These are phyloP conservation scores for Pocota personata DNA, from an alignment of 2,888 invertebrate genomes.

Conservation along the genomic window DNA sequence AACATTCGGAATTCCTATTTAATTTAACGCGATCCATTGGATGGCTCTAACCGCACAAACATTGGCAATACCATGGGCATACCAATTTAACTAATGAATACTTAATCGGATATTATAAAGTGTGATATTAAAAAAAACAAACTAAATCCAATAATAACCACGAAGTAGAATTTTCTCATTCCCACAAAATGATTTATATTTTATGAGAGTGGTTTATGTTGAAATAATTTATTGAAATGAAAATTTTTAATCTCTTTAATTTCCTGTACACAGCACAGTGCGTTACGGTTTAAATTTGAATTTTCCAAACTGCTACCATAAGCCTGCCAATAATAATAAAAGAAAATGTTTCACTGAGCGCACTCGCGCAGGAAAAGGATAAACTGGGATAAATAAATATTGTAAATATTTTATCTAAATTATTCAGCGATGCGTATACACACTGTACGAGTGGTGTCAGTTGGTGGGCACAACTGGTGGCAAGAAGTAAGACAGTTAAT, in stretches of 20 bases:
- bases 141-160: neutral
- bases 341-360: neutral
- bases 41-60: too few species aligned
- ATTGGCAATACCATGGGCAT: too few species aligned
- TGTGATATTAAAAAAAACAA: neutral
- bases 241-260: constrained; percentile 32
- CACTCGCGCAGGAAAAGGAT: neutral
- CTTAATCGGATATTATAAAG: too few species aligned
- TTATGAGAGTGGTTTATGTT: neutral
- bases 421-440: constrained; percentile 28
- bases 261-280: neutral
- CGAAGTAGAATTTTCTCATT: neutral
- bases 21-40: too few species aligned
- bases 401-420: constrained; percentile 33
- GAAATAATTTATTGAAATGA: constrained; percentile 7
- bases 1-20: too few species aligned
- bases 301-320: too few species aligned
- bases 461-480: neutral
- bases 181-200: neutral
- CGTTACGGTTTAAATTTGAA: neutral
- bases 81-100: too few species aligned
- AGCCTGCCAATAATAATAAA: too few species aligned
- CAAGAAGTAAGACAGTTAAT: neutral
- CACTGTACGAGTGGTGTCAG: constrained; percentile 2
- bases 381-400: constrained; percentile 4